These are phyloP conservation scores for Cichladusa arquata DNA, from an alignment of 2,113 vertebrate species.

Conservation along the genomic window DNA sequence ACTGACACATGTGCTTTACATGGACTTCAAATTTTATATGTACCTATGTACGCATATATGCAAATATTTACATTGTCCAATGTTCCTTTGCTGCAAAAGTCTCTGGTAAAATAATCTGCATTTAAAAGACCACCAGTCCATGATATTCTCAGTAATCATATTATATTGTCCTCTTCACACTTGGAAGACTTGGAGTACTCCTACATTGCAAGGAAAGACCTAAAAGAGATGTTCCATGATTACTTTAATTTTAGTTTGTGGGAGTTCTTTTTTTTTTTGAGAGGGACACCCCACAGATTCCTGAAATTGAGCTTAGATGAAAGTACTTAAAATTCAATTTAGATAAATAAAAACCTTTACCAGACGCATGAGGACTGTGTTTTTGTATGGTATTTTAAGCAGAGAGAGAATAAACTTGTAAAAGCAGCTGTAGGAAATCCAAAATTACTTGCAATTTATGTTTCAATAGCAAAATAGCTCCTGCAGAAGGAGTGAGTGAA, in stretches of 20 bases:
- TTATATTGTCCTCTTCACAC: neutral
- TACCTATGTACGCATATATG: neutral
- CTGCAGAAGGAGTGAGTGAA: neutral
- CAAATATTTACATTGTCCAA: neutral
- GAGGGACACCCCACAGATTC: fast-evolving
- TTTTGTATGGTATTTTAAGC: neutral
- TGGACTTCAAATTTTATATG: neutral
- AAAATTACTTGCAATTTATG: neutral
- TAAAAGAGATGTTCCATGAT: neutral
- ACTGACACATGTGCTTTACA: fast-evolving
- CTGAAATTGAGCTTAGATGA: neutral
- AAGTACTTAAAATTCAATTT: neutral
- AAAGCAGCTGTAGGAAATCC: neutral
- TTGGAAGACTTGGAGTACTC: neutral
- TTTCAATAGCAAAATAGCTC: neutral
- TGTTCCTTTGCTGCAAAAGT: neutral
- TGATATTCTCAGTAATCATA: neutral
- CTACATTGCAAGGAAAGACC: neutral
- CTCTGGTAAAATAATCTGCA: neutral
- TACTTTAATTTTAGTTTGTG: neutral
- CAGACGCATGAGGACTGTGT: neutral
- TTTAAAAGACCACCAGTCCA: neutral
- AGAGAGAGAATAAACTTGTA: neutral
- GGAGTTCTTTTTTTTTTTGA: fast-evolving
- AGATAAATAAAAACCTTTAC: neutral